Evolutionary conservation across 2,888 invertebrate species (phyloP), one percentile per base, ranked within the genome.

Genomic region (Chrysopilus asiliformis): DNA sequence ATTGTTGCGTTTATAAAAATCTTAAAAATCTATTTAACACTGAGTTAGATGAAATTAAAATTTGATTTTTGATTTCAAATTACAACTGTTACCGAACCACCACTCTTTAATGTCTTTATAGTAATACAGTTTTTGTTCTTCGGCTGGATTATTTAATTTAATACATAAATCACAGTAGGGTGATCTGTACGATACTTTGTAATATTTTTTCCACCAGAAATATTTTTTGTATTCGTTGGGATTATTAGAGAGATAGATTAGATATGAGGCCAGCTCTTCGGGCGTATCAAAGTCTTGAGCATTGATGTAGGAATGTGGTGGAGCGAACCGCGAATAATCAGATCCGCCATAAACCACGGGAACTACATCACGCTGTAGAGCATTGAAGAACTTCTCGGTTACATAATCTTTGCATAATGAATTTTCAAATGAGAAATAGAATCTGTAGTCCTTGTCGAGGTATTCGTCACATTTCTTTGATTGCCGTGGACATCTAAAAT

Each of bases 311-410:
- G 74, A 75, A 40, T 68, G 57, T 1, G 70, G 68, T 1, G 79
- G 79, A 2, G 74, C 65, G 28, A 70, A 67, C 4, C 60, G 53
- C 18, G 54, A 58, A 52, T 79, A 76, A 51, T 78, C 71, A 25
- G 70, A 71, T n/a, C 74, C 77, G 2, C 79, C 76, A 62, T 74
- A 76, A 6, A 76, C 76, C 4, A 78, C 68, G 2, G 78, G 78
- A 24, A 79, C 56, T 9, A 76, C 64, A 45, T 70, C 41, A 3
- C 51, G 53, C 17, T 44, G 39, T 17, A 61, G 40, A 2, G 49
- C 49, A 7, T 44, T 48, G 26, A 48, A 61, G 2, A 62, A 47
- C 53, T 79, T 79, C 52, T 79, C 78, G 2, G 78, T 77, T 25
- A 79, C 72, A 53, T 79, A 79, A 53, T 79, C 78, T 31, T 63